Percentiles rank a stretch among this genome's conserved stretches.
These are phyloP conservation scores for Chydorus sphaericus DNA, from an alignment of 2,888 invertebrate species.

Conservation along the genomic window DNA sequence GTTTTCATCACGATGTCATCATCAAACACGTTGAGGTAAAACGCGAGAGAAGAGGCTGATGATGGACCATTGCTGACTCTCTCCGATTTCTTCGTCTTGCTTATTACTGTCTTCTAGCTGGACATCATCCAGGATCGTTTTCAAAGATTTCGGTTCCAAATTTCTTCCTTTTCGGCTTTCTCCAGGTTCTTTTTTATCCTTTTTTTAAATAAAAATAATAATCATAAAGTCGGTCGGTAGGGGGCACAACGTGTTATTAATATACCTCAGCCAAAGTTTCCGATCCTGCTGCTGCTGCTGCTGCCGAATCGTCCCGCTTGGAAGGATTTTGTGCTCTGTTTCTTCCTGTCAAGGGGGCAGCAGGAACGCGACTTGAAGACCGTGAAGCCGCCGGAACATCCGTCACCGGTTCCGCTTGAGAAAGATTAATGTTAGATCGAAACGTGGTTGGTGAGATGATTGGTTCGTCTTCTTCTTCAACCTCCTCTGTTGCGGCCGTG, in stretches of 20 bases:
- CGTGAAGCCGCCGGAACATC: neutral
- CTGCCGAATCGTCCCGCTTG: neutral
- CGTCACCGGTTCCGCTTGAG: neutral
- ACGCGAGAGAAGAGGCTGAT: neutral
- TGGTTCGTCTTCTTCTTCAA: constrained; percentile 4
- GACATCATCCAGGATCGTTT: neutral
- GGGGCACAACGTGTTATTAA: too few species aligned
- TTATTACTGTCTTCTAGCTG: neutral
- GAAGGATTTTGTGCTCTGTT: neutral
- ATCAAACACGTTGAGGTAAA: neutral
- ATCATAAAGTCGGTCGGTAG: too few species aligned
- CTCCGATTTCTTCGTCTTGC: neutral
- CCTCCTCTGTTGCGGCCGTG: neutral
- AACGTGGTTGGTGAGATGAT: too few species aligned
- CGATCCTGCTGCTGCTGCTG: neutral
- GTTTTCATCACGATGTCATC: neutral
- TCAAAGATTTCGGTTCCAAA: neutral
- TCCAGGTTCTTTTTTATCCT: too few species aligned
- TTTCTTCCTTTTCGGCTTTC: constrained; percentile 2
- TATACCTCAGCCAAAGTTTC: neutral
- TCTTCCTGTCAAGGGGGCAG: neutral
- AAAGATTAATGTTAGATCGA: too few species aligned
- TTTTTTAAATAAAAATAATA: too few species aligned
- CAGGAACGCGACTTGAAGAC: neutral
- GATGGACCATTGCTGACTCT: neutral